phyloP scores from a whole-genome alignment of 2,888 invertebrate species.

The Steinernema carpocapsae region DNA sequence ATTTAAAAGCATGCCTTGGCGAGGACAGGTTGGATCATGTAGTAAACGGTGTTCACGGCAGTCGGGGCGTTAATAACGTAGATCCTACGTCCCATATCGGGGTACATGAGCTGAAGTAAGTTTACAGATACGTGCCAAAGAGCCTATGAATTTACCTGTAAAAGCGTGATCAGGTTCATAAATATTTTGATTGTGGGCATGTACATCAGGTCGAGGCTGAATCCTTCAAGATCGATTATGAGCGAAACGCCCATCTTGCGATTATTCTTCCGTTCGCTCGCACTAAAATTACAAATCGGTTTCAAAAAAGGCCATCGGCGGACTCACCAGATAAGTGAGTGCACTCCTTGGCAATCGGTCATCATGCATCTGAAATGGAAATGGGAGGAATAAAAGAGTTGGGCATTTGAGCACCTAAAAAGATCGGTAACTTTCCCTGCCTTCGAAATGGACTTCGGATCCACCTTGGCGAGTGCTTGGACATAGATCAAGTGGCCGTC shows the following conservation, averaged over 20 bases:
- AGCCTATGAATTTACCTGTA: slow-evolving; percentile 50
- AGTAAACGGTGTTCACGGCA: slow-evolving; percentile 53
- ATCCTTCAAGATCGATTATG: slow-evolving; percentile 64
- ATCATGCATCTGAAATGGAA: slow-evolving; percentile 31
- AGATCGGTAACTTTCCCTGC: slow-evolving; percentile 24
- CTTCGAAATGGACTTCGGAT: slow-evolving; percentile 6
- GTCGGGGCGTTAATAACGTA: slow-evolving; percentile 51
- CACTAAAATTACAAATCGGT: slow-evolving; percentile 35
- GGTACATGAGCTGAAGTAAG: slow-evolving; percentile 50
- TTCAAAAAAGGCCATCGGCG: neutral
- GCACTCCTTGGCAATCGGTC: slow-evolving; percentile 31
- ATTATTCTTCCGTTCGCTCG: slow-evolving; percentile 44
- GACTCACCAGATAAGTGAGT: slow-evolving; percentile 11
- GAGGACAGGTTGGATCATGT: slow-evolving; percentile 53
- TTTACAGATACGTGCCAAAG: neutral
- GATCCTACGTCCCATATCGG: slow-evolving; percentile 52
- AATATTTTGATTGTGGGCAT: slow-evolving; percentile 60
- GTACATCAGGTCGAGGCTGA: slow-evolving; percentile 59
- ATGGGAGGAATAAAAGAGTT: neutral
- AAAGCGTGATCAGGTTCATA: slow-evolving; percentile 52
- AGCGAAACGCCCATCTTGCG: slow-evolving; percentile 59
- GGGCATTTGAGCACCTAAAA: slow-evolving; percentile 9
- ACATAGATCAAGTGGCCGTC: slow-evolving; percentile 52
- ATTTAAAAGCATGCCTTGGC: slow-evolving; percentile 49
- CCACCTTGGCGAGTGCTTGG: slow-evolving; percentile 49